These are phyloP conservation scores for Peribatodes rhomboidaria DNA, from an alignment of 2,888 invertebrate genomes.

Conservation along the genomic window DNA sequence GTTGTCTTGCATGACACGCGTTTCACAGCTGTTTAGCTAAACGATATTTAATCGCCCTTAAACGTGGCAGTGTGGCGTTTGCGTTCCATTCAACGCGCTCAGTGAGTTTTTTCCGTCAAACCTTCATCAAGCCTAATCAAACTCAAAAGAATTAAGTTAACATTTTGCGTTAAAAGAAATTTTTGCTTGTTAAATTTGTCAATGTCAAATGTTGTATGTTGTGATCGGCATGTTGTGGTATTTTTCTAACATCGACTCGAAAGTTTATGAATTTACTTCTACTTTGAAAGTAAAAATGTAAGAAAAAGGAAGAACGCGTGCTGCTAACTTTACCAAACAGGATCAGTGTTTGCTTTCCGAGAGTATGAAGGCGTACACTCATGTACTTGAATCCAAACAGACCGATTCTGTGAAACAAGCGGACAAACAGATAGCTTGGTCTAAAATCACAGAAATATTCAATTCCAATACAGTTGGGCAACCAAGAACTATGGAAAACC, in stretches of 20 bases:
- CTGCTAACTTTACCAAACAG: neutral
- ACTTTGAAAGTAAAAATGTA: neutral
- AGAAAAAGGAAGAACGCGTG: neutral
- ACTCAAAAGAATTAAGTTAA: neutral
- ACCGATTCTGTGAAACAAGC: neutral
- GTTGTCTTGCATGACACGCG: neutral
- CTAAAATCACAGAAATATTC: neutral
- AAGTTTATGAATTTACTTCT: neutral
- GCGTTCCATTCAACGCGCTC: no score
- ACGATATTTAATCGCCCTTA: neutral
- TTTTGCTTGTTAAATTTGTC: neutral
- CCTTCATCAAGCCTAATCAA: no score
- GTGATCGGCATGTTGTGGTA: no score
- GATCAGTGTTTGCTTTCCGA: neutral
- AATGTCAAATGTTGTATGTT: no score
- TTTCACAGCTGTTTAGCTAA: neutral
- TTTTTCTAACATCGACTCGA: neutral
- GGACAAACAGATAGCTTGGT: neutral
- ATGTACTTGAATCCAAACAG: neutral
- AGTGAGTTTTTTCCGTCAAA: no score
- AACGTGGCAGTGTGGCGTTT: neutral
- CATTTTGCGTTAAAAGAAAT: no score
- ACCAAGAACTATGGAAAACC: neutral
- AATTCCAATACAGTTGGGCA: neutral
- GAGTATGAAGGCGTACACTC: neutral